Evolutionary conservation across 2,113 vertebrate genomes (phyloP).

Genomic region (Galemys pyrenaicus): DNA sequence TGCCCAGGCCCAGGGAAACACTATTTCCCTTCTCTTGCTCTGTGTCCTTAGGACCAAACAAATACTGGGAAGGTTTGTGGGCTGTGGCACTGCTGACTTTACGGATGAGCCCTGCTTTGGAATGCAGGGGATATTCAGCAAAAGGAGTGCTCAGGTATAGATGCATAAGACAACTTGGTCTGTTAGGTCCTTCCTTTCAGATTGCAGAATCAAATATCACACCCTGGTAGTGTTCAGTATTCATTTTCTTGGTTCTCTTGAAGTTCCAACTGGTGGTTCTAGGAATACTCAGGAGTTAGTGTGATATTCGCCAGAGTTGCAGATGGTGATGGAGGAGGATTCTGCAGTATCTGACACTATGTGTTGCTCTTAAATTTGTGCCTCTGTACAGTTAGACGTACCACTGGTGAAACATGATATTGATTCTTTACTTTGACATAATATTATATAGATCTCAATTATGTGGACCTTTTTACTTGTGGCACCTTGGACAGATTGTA

Average conservation of each 20-base stretch:
- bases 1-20: no score
- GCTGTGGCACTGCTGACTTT: background rate
- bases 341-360: background rate
- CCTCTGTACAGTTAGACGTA: background rate
- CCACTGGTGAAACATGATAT: background rate
- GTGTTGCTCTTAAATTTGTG: background rate
- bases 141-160: background rate
- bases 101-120: background rate
- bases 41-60: background rate
- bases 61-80: background rate
- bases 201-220: background rate
- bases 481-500: background rate
- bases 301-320: background rate
- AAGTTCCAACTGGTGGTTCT: background rate
- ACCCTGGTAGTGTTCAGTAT: background rate
- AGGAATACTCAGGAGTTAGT: background rate
- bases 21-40: background rate
- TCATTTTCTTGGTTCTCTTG: background rate
- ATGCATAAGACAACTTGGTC: background rate
- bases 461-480: background rate
- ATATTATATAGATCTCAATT: background rate
- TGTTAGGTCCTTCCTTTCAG: background rate
- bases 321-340: background rate
- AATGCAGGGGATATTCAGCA: background rate
- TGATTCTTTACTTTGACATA: conserved; percentile 15